Evolutionary conservation across 2,797 vertebrate species (phyloP).

Genomic region (Hippopotamyrus pictus): DNA sequence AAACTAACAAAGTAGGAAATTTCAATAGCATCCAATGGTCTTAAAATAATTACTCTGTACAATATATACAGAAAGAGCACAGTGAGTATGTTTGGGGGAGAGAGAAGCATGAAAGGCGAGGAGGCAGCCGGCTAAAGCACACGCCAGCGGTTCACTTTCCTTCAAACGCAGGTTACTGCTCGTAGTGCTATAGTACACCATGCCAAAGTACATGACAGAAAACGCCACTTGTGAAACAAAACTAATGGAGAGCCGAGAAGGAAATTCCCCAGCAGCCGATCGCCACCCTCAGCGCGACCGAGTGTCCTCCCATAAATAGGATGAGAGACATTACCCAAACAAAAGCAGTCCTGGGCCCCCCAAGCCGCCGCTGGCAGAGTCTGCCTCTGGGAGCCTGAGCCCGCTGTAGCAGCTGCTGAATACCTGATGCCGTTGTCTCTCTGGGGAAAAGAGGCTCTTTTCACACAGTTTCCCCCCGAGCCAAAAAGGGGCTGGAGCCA

Average conservation of each 20-base stretch:
- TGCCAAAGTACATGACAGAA: constrained; percentile 29
- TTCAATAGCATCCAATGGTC: constrained; percentile 65
- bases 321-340: neutral
- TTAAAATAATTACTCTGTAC: constrained; percentile 79
- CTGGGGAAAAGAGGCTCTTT: neutral
- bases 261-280: neutral
- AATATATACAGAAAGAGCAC: constrained; percentile 68
- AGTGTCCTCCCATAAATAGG: constrained; percentile 24
- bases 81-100: constrained; percentile 32
- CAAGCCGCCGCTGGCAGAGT: neutral
- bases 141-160: constrained; percentile 28
- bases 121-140: constrained; percentile 29
- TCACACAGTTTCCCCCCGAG: neutral
- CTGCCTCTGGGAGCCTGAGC: neutral
- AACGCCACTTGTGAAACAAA: neutral
- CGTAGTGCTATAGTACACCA: constrained; percentile 39
- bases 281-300: neutral
- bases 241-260: neutral
- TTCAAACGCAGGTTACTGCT: constrained; percentile 33
- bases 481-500: neutral
- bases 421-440: neutral
- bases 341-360: neutral
- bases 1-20: constrained; percentile 61
- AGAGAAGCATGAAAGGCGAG: constrained; percentile 1
- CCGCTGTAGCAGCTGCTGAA: neutral